Evolutionary conservation across 2,113 vertebrate species (phyloP).

Genomic region (Albula glossodonta): DNA sequence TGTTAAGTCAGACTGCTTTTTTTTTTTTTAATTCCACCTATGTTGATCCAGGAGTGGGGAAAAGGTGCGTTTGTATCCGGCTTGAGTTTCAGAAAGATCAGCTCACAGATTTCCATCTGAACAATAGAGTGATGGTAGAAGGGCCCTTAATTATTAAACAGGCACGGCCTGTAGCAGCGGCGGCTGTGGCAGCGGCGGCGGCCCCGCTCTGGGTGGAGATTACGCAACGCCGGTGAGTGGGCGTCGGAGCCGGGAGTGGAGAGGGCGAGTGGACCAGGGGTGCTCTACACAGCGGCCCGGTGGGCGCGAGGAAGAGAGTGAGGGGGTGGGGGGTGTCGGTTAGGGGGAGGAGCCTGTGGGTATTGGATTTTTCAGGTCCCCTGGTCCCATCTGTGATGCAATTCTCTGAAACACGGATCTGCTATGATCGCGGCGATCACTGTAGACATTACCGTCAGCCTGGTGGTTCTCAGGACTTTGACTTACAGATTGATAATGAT

Average conservation of each 20-base stretch:
- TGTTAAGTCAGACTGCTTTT: background rate
- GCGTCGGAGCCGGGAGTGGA: conserved; percentile 21
- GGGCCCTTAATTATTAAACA: conserved; percentile 60
- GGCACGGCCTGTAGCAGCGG: conserved; percentile 22
- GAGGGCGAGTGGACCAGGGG: conserved; percentile 35
- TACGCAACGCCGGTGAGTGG: conserved; percentile 39
- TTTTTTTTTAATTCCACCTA: background rate
- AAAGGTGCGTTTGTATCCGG: conserved; percentile 32
- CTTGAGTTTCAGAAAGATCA: conserved; percentile 51
- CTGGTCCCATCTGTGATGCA: conserved; percentile 33
- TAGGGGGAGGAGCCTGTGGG: too few species aligned
- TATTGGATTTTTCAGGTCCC: background rate
- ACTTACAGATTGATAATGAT: too few species aligned
- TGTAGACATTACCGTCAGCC: too few species aligned
- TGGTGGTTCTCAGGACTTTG: too few species aligned
- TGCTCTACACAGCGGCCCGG: background rate
- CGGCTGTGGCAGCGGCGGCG: conserved; percentile 11
- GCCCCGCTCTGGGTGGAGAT: conserved; percentile 32
- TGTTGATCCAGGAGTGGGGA: conserved; percentile 13
- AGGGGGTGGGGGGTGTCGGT: background rate
- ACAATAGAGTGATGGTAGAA: conserved; percentile 43
- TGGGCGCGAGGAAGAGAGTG: background rate
- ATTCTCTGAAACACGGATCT: conserved; percentile 34
- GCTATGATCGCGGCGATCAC: too few species aligned
- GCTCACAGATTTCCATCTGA: conserved; percentile 50